Base-by-base conservation (phyloP, 2,113 vertebrate species). In the Rhea americana region DNA sequence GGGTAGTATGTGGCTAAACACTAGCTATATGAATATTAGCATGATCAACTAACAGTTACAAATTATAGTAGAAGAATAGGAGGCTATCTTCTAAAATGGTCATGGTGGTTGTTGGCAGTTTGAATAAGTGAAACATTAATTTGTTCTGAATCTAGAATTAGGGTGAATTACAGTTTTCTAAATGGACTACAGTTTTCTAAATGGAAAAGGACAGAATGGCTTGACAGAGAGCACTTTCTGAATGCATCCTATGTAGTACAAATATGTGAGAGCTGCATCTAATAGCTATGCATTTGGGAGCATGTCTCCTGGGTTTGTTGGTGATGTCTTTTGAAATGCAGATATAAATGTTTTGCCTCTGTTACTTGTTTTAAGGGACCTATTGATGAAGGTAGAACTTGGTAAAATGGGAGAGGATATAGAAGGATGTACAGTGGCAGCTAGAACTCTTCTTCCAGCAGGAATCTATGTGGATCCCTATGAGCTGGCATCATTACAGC, bases 391-490 rank as follows among this genome's bases (percentile, higher is more conserved):
- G 43, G 97, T 98, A 20, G 96, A 98, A 55, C 96, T 98, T 53
- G 95, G 94, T 41, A 83, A 74, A 47, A 82, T 51, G 56, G 91
- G 88, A 30, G 85, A 97, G 72, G 75, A 90, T 22, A 92, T 96
- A 61, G 92, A 70, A 67, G 91, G 85, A 37, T 97, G 98, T 59
- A 59, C 91, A n/a, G 84, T 98, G 82, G 93, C 98, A 94, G 97
- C 99, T 45, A 94, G 97, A 71, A 90, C 98, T 51, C 95, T 2
- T 25, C 97, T 99, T 70, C 98, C 99, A 0, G 45, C 95, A 16
- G 99, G 98, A 74, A 85, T 99, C 91, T 99, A 98, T 9, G 96
- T 99, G 95, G 99, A 99, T 96, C 98, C 98, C 8, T 98, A 99
- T 35, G 98, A 99, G 95, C 95, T 99, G 85, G 97, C 97, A n/a